Conservation (phyloP, 2,797 vertebrate genomes). For the Channa striata region DNA sequence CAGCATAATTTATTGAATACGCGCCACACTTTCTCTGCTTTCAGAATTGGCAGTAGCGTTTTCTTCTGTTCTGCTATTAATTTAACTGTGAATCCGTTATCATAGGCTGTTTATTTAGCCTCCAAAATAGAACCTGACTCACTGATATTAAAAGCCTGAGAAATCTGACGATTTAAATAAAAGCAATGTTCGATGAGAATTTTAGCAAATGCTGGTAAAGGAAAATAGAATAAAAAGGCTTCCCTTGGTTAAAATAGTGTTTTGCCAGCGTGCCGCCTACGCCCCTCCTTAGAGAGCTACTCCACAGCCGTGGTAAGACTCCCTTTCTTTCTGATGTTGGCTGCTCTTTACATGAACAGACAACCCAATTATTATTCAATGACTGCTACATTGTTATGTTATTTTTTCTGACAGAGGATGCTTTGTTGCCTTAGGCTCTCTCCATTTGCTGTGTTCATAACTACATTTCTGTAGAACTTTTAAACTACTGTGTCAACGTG, state of each 20-base stretch:
- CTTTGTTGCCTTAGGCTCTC: conserved; percentile 22
- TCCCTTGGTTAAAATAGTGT: conserved; percentile 64
- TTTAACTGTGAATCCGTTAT: conserved; percentile 33
- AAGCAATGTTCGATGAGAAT: conserved; percentile 47
- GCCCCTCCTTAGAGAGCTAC: conserved; percentile 59
- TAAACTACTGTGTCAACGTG: conserved; percentile 2
- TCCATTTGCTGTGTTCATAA: conserved; percentile 2
- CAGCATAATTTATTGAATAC: conserved; percentile 62
- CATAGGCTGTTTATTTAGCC: conserved; percentile 27
- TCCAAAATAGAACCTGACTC: conserved; percentile 13
- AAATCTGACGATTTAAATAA: conserved; percentile 38
- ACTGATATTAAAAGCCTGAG: conserved; percentile 38
- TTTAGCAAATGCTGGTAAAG: conserved; percentile 53
- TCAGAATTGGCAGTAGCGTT: conserved; percentile 21
- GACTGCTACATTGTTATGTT: conserved; percentile 33
- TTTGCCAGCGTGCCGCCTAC: conserved; percentile 70
- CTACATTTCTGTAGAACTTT: conserved; percentile 9
- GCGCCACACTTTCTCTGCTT: conserved; percentile 42
- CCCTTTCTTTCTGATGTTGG: conserved; percentile 50
- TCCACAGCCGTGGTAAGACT: conserved; percentile 49
- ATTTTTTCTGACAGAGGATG: conserved; percentile 20
- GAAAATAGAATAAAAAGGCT: conserved; percentile 52
- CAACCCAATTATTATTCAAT: conserved; percentile 51
- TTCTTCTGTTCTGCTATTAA: conserved; percentile 33
- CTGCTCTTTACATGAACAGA: conserved; percentile 59